Conservation (phyloP, 2,888 invertebrate genomes). For the Phyllotreta cruciferae region DNA sequence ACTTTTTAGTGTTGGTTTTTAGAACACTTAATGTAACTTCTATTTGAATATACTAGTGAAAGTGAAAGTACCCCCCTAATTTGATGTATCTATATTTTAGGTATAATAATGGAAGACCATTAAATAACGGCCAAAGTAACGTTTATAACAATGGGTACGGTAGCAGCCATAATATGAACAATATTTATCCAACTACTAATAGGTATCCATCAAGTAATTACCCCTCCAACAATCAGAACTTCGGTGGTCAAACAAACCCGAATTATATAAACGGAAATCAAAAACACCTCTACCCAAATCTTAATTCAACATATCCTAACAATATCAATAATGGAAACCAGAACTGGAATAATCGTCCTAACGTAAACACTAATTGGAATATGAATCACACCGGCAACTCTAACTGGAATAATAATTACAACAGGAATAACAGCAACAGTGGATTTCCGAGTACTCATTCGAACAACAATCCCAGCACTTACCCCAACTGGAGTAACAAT, state of each 20-base stretch:
- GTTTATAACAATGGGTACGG: neutral
- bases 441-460: neutral
- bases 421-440: slow-evolving; percentile 6
- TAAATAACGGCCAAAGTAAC: neutral
- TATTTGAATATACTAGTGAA: too few relatives aligned
- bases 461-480: too few relatives aligned
- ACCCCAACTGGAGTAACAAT: slow-evolving; percentile 5
- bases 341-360: slow-evolving; percentile 4
- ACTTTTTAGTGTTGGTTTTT: too few relatives aligned
- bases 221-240: neutral
- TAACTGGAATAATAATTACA: slow-evolving; percentile 1
- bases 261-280: neutral
- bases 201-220: neutral
- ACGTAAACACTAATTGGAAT: neutral
- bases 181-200: neutral
- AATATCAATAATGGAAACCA: neutral
- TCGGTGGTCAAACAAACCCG: neutral
- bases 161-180: neutral
- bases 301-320: slow-evolving; percentile 4
- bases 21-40: too few relatives aligned
- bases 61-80: too few relatives aligned
- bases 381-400: neutral
- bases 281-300: slow-evolving; percentile 1
- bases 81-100: neutral
- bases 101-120: neutral